Evolutionary conservation across 2,113 vertebrate genomes (phyloP), one percentile per base, ranked within the genome.

Genomic region (Taxidea taxus): DNA sequence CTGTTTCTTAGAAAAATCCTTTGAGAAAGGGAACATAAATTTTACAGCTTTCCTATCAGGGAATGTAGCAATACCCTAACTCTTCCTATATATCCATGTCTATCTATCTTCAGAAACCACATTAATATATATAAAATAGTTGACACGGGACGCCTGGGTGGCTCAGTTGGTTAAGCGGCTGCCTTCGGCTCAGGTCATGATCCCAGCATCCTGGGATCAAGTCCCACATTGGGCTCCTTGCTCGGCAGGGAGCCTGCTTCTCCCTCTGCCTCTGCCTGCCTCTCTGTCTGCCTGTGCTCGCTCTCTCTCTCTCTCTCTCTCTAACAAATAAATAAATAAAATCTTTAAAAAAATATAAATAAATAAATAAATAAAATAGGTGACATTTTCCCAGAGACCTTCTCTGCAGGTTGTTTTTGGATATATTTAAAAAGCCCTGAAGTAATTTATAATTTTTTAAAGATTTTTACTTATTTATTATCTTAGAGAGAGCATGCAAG

Each of bases 1-100:
- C 83, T 88, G 83, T 51, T 92, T 88, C 58, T 58, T 74, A 68
- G 68, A 87, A 81, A 54, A 58, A 47, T 81, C 27, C 3, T 77
- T 90, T 49, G 15, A 49, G 49, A 85, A 72, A 64, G 9, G 68
- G 21, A 83, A 87, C 77, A 80, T 64, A 94, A 80, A 66, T 31
- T 60, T 54, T 47, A 27, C 5, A 62, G 54, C 1, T 25, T 51
- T 62, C 75, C 54, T 87, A 70, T 74, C 70, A 70, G 14, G 8
- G 54, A 68, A 70, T 70, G 0, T 66, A 87, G 10, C 54, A 56
- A 64, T 64, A 51, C 11, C 11, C 23, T 51, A 93, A 77, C 20
- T 84, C 34, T 42, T n/a, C n/a, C 29, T 60, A 74, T 74, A 7
- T 39, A 90, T 14, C 20, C 44, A 31, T 87, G 23, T n/a, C 7